Evolutionary conservation across 2,888 invertebrate species (phyloP), one percentile per base, ranked within the genome.

Genomic region (Capitulum mitella): DNA sequence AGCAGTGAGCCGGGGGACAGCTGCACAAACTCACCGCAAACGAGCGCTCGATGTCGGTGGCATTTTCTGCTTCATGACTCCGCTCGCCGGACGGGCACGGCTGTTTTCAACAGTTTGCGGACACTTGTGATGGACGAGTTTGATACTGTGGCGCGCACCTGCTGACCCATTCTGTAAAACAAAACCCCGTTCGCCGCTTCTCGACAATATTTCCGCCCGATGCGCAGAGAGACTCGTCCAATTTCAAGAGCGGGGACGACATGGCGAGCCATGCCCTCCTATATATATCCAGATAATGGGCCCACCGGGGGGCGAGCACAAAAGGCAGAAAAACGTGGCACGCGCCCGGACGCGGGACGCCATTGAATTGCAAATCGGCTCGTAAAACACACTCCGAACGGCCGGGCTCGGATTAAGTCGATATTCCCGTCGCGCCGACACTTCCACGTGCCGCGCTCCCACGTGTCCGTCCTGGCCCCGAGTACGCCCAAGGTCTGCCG

Each of bases 301-400:
- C 64, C 34, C 64, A 22, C 34, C 64, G 37, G 34, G 64, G 64
- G 64, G 64, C 37, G 64, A 19, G 34, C 37, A 64, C 64, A 64
- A 64, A 64, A 22, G 64, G 64, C 34, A 64, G 64, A 64, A 64
- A 64, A 37, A 64, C 64, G 34, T n/a, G 64, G 64, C 64, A 64
- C 64, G 37, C 34, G 64, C 64, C 22, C 54, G 54, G 54, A 6
- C 54, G n/a, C 8, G 54, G 6, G 34, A 16, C 64, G 64, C 64
- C 64, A 64, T 64, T 64, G 64, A 64, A 64, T 64, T 64, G 64
- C 37, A 64, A 37, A 64, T 64, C 34, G 37, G 37, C 34, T 22
- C 64, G 64, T 64, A 64, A 64, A 64, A 19, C 37, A 37, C 34
- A 64, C 64, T 34, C 19, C 34, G 26, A 22, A 19, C 19, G 64